Conservation (phyloP, 2,888 invertebrate genomes). For the Rhaphigaster nebulosa region DNA sequence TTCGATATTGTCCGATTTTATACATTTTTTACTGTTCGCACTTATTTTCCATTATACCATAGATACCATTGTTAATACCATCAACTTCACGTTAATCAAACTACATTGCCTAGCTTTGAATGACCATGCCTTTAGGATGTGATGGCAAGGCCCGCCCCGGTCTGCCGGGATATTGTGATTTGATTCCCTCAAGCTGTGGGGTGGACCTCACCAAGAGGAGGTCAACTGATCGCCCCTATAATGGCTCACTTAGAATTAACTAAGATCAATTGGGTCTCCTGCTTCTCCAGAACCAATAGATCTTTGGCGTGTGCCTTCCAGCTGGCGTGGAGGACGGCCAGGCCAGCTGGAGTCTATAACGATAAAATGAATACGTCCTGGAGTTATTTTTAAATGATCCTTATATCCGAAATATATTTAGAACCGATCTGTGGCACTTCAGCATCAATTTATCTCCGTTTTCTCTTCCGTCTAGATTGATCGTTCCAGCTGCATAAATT, state of each 20-base stretch:
- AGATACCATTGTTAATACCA: background rate
- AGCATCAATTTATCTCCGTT: background rate
- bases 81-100: background rate
- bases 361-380: conserved; percentile 8
- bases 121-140: background rate
- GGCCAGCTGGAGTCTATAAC: conserved; percentile 22
- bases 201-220: background rate
- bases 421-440: conserved; percentile 30
- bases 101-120: background rate
- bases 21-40: too few relatives aligned
- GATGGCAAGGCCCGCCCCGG: background rate
- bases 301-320: background rate
- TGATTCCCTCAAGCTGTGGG: background rate
- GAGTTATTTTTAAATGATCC: conserved; percentile 31
- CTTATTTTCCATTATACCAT: background rate
- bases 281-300: background rate
- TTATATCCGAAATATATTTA: conserved; percentile 31
- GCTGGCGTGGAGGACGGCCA: background rate
- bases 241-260: background rate
- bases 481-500: background rate
- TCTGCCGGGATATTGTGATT: background rate
- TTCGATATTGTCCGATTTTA: too few relatives aligned
- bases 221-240: conserved; percentile 36
- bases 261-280: background rate
- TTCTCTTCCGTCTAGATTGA: background rate